Base-by-base conservation (phyloP, 1,140 invertebrate genomes). In the Parasteatoda tepidariorum region DNA sequence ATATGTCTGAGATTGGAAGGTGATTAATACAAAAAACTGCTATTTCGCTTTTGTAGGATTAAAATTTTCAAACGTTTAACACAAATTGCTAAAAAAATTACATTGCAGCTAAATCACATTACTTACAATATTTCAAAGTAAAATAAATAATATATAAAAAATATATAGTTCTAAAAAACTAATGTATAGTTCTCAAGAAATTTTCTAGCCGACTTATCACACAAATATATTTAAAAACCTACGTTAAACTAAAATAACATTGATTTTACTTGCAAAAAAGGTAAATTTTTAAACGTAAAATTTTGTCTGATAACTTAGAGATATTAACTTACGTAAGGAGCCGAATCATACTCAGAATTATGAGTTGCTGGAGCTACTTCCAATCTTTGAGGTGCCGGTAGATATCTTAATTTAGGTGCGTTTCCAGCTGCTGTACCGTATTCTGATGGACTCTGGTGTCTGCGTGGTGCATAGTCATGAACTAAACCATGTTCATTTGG, bases 401-500 rank as follows among this genome's bases (percentile, higher is more conserved):
- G 54, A 48, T 82, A 82, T 6, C 57, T 82, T 7, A 71, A n/a
- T 11, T 71, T 18, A 9, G 66, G 78, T 33, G 66, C 78, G 62
- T 82, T 82, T 70, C 78, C 78, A 4, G 31, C 64, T 15, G 76
- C 76, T 24, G 76, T 22, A 28, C 67, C 54, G 5, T 61, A 41
- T 11, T 82, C 78, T 26, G 24, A 61, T 4, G 13, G n/a, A n/a
- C 28, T 9, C 62, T 66, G n/a, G 5, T 2, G 18, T 55, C 41
- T 24, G 11, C 71, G 7, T 38, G 71, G 71, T n/a, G 18, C 24
- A 18, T 75, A 75, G 22, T 75, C 71, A 62, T 75, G 28, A 2
- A 61, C 31, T 26, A 75, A 59, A 2, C 9, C 71, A 15, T 41
- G 9, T 24, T 54, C 22, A 4, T 15, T 9, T 31, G 15, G 34